These are phyloP conservation scores for Scolopax bukidnonensis DNA, from an alignment of 2,797 vertebrate species.

Conservation along the genomic window DNA sequence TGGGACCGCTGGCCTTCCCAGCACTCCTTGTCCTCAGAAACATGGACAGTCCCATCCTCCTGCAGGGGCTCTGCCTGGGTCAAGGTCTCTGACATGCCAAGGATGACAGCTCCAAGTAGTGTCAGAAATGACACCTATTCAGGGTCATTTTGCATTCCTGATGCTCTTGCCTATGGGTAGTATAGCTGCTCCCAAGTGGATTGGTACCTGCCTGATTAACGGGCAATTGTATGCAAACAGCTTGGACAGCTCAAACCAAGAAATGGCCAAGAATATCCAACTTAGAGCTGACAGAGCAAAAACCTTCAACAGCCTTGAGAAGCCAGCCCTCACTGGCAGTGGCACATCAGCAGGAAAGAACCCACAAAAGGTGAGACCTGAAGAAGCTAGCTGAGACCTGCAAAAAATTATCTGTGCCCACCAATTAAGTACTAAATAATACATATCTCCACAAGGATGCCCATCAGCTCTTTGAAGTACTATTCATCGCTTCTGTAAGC, in stretches of 20 bases:
- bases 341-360: not conserved
- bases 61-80: not conserved
- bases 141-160: not conserved
- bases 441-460: not conserved
- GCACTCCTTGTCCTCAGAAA: not conserved
- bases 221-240: not conserved
- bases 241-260: not conserved
- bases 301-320: not conserved
- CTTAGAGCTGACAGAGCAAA: not conserved
- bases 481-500: not conserved
- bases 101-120: not conserved
- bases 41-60: not conserved
- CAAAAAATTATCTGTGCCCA: not conserved
- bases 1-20: not conserved
- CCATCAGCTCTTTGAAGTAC: not conserved
- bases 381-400: not conserved
- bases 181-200: accelerated
- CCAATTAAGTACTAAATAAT: not conserved
- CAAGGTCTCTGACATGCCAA: not conserved
- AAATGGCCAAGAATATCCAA: not conserved
- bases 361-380: not conserved
- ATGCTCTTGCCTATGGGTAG: not conserved
- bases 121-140: not conserved
- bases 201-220: not conserved
- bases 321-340: too few relatives aligned